These are phyloP conservation scores for Tethya wilhelma DNA, from an alignment of 37 sponge, comb jelly and placozoan genomes.

Conservation along the genomic window DNA sequence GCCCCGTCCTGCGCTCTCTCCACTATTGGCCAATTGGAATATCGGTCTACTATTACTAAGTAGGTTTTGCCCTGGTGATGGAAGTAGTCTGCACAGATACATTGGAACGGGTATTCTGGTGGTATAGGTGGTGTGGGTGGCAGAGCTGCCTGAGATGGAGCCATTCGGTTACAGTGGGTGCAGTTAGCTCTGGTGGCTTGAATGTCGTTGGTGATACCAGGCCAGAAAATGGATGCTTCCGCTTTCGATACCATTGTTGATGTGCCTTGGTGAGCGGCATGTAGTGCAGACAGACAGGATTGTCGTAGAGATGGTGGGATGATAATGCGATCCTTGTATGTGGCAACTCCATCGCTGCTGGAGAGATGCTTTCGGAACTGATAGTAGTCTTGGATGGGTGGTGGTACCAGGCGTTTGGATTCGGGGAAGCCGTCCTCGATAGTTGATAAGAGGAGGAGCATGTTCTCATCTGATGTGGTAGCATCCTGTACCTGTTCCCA, in stretches of 20 bases:
- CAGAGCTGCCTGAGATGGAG: constrained; percentile 27
- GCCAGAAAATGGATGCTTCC: constrained; percentile 44
- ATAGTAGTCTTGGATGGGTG: constrained; percentile 42
- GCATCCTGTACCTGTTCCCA: constrained; percentile 33
- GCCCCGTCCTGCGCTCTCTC: constrained; percentile 32
- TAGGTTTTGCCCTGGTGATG: constrained; percentile 22
- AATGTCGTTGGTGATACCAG: constrained; percentile 11
- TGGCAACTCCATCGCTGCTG: constrained; percentile 44
- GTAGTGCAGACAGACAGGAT: constrained; percentile 19
- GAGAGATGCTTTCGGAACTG: constrained; percentile 43
- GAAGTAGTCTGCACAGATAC: constrained; percentile 46
- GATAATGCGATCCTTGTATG: constrained; percentile 43
- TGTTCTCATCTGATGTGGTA: constrained; percentile 16
- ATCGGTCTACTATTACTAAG: constrained; percentile 44
- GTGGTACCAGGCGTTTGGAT: constrained; percentile 21
- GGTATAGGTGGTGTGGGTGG: constrained; percentile 33
- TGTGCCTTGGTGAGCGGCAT: constrained; percentile 32
- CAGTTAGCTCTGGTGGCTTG: constrained; percentile 11
- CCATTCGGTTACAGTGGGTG: constrained; percentile 38
- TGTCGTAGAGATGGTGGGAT: constrained; percentile 42
- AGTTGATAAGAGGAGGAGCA: constrained; percentile 20
- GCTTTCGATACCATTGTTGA: constrained; percentile 45
- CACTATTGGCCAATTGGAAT: constrained; percentile 54
- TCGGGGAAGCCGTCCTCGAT: constrained; percentile 54
- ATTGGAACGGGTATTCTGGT: constrained; percentile 39